Evolutionary conservation across 2,113 vertebrate species (phyloP).

Genomic region (Hypocryptadius cinnamomeus): DNA sequence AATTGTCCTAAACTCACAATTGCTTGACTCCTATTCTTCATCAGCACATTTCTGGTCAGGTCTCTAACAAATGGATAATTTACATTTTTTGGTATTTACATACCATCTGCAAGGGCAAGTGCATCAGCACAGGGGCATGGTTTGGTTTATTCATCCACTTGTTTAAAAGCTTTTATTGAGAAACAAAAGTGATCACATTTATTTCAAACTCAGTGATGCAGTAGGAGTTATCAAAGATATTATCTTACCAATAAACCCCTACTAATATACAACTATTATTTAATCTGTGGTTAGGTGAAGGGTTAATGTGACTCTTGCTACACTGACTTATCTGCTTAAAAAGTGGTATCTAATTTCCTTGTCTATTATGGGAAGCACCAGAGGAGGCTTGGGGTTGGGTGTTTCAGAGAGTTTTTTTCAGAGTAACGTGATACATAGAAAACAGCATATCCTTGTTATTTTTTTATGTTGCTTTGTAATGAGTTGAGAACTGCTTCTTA

Average conservation of each 20-base stretch:
- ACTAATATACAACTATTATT: neutral
- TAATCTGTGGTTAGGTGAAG: slow-evolving; percentile 21
- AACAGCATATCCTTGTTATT: neutral
- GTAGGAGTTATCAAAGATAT: neutral
- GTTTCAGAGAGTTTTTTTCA: neutral
- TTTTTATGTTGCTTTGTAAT: slow-evolving; percentile 35
- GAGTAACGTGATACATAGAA: neutral
- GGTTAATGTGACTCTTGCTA: neutral
- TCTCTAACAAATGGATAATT: neutral
- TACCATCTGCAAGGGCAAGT: neutral
- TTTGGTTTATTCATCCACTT: neutral
- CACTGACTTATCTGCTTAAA: slow-evolving; percentile 20
- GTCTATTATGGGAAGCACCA: neutral
- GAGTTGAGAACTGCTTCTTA: slow-evolving; percentile 43
- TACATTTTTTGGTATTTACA: slow-evolving; percentile 12
- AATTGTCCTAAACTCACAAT: neutral
- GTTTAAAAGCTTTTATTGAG: neutral
- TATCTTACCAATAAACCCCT: neutral
- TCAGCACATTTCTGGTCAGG: neutral
- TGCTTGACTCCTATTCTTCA: neutral
- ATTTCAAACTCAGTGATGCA: neutral
- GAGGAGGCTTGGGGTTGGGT: neutral
- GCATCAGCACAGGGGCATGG: neutral
- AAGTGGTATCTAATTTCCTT: neutral
- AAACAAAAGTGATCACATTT: neutral